These are phyloP conservation scores for Palythoa grandis DNA, from an alignment of 92 coral and sea anemone species.

Conservation along the genomic window DNA sequence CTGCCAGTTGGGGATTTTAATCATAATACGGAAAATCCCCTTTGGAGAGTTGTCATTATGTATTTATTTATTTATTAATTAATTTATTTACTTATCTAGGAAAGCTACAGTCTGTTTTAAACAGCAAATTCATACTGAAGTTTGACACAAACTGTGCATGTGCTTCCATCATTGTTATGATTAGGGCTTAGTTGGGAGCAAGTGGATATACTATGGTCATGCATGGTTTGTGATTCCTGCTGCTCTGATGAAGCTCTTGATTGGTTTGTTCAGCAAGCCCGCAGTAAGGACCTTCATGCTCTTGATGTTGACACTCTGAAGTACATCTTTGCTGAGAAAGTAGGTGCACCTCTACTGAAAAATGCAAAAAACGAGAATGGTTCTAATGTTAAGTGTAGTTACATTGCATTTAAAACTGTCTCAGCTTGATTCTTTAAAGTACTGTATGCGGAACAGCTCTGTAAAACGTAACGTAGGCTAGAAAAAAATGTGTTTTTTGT, in stretches of 20 bases:
- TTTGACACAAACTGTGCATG: background rate
- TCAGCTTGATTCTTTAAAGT: too few species aligned
- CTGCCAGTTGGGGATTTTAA: too few species aligned
- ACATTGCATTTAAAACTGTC: too few species aligned
- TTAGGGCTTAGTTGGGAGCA: slow-evolving; percentile 82
- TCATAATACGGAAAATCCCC: too few species aligned
- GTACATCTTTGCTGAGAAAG: slow-evolving; percentile 95
- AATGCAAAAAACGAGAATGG: background rate
- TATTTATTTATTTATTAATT: too few species aligned
- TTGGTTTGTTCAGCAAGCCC: slow-evolving; percentile 99
- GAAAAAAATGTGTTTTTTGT: too few species aligned
- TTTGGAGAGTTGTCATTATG: too few species aligned
- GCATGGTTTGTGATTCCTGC: slow-evolving; percentile 79
- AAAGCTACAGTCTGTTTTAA: background rate
- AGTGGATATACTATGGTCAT: slow-evolving; percentile 94
- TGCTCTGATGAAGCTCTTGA: slow-evolving; percentile 93
- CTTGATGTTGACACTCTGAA: slow-evolving; percentile 78
- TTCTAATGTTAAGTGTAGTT: too few species aligned
- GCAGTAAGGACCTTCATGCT: slow-evolving; percentile 98
- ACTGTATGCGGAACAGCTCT: too few species aligned
- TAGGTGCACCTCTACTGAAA: slow-evolving; percentile 1
- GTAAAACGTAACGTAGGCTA: too few species aligned
- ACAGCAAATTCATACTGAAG: background rate
- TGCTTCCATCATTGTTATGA: background rate
- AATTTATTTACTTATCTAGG: too few species aligned